These are phyloP conservation scores for Eristalinus sepulchralis DNA, from an alignment of 2,888 invertebrate species.

Conservation along the genomic window DNA sequence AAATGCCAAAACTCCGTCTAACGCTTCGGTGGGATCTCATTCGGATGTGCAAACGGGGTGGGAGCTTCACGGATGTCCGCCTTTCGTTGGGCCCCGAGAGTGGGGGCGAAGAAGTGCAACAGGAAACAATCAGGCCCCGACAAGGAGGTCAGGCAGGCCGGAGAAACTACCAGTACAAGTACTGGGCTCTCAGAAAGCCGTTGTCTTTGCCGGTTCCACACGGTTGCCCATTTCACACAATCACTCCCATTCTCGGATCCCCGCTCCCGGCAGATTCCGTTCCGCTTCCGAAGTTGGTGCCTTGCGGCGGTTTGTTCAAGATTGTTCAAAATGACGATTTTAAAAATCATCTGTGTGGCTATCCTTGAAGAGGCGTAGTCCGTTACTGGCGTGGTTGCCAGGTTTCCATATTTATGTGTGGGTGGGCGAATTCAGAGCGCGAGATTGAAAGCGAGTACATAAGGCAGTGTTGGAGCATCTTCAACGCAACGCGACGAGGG, in stretches of 20 bases:
- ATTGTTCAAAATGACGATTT: not conserved
- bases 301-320: conserved; percentile 45
- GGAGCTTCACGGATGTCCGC: conserved; percentile 48
- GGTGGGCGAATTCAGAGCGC: conserved; percentile 26
- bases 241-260: conserved; percentile 2
- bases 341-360: conserved; percentile 9
- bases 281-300: conserved; percentile 37
- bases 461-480: not conserved
- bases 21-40: not conserved
- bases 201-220: conserved; percentile 6
- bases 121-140: conserved; percentile 9
- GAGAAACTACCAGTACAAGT: conserved; percentile 30
- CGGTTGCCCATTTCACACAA: not conserved
- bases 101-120: not conserved
- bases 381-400: conserved; percentile 47
- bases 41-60: conserved; percentile 63
- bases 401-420: conserved; percentile 11
- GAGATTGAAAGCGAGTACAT: not conserved
- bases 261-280: conserved; percentile 33
- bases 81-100: not conserved
- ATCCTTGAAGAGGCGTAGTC: conserved; percentile 51
- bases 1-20: conserved; percentile 29
- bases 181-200: not conserved
- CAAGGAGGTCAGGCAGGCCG: not conserved
- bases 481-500: not conserved